Conservation (phyloP, 2,113 vertebrate genomes). For the Chionodraco myersi region DNA sequence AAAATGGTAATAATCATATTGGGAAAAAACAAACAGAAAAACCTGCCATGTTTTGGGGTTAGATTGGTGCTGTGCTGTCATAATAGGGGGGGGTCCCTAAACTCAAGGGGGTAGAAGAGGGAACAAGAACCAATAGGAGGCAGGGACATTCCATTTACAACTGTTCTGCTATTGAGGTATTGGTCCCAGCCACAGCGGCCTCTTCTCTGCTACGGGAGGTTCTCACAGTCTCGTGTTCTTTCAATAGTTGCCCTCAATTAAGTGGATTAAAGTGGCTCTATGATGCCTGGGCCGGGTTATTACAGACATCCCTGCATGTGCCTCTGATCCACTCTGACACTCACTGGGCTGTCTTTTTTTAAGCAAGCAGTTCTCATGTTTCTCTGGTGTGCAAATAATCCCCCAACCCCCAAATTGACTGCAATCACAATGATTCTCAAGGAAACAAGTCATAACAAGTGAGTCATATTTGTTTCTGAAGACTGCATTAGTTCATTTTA, state of each 20-base stretch:
- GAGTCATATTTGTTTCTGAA: background rate
- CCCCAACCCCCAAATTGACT: no score
- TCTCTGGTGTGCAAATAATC: background rate
- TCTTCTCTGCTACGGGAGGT: background rate
- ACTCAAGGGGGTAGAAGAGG: background rate
- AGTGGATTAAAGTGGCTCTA: conserved; percentile 10
- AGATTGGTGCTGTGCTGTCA: background rate
- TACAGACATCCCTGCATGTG: conserved; percentile 9
- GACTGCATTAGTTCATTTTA: no score
- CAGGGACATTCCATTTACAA: background rate
- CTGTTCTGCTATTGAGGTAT: background rate
- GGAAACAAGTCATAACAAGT: background rate
- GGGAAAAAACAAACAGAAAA: background rate
- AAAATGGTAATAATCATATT: no score
- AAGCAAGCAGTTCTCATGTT: background rate
- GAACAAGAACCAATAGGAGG: background rate
- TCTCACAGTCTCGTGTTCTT: conserved; percentile 4
- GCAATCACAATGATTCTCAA: background rate
- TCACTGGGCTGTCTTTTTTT: background rate
- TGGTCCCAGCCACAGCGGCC: background rate
- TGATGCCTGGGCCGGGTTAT: conserved; percentile 3
- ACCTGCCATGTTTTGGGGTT: background rate
- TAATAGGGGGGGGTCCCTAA: background rate
- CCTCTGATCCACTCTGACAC: conserved; percentile 1
- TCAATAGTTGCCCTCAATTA: conserved; percentile 10